Evolutionary conservation across 2,113 vertebrate genomes (phyloP).

Genomic region (Protobothrops flavoviridis): DNA sequence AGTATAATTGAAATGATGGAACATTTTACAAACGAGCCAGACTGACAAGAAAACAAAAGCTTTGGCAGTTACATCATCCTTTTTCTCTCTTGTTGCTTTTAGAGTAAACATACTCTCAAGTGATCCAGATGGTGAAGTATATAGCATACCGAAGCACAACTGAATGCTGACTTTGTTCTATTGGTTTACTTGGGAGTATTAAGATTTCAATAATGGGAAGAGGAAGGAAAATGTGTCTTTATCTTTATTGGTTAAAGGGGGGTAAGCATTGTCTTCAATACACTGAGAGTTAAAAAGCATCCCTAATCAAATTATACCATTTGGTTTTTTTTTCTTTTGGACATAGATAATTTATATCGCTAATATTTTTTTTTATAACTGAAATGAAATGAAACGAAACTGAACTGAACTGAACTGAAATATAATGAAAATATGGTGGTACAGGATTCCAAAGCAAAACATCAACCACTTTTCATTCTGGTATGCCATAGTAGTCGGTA

Average conservation of each 20-base stretch:
- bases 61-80: conserved; percentile 14
- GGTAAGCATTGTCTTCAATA: background rate
- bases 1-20: conserved; percentile 51
- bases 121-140: conserved; percentile 19
- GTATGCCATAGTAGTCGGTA: background rate
- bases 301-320: background rate
- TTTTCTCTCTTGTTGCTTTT: conserved; percentile 25
- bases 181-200: background rate
- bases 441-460: background rate
- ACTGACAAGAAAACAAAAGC: conserved; percentile 43
- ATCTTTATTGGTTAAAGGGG: background rate
- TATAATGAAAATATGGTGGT: background rate
- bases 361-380: background rate
- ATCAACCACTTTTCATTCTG: background rate
- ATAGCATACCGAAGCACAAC: conserved; percentile 4
- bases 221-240: background rate
- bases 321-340: background rate
- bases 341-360: background rate
- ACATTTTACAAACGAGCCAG: conserved; percentile 51
- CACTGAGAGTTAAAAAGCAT: background rate
- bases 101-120: conserved; percentile 16
- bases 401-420: no score
- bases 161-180: conserved; percentile 13
- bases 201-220: background rate
- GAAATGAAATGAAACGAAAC: background rate